Evolutionary conservation across 2,113 vertebrate genomes (phyloP).

Genomic region (Pristiophorus japonicus): DNA sequence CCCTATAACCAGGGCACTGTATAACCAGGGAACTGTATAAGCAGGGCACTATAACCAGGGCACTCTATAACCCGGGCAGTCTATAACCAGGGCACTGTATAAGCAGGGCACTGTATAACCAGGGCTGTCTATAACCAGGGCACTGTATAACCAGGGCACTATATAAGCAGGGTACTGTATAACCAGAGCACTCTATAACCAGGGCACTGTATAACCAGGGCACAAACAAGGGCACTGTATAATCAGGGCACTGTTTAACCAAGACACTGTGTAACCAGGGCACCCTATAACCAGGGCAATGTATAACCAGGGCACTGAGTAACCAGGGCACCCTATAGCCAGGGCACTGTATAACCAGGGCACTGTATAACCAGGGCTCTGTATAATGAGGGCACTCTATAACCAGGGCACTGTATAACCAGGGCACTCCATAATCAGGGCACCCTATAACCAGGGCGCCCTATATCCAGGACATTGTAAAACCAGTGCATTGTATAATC

Average conservation of each 20-base stretch:
- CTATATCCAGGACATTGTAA: too few species aligned
- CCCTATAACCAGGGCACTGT: not conserved
- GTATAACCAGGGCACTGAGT: not conserved
- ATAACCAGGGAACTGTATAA: not conserved
- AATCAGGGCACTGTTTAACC: too few species aligned
- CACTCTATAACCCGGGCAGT: too few species aligned
- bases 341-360: not conserved
- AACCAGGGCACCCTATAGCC: not conserved
- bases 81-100: not conserved
- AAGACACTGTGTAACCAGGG: not conserved
- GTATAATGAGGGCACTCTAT: too few species aligned
- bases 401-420: not conserved
- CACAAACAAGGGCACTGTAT: not conserved
- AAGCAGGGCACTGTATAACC: too few species aligned
- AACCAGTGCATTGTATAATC: not conserved
- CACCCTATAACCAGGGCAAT: too few species aligned
- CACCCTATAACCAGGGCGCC: not conserved
- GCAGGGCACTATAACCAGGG: not conserved
- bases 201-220: not conserved
- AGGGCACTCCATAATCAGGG: too few species aligned
- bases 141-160: not conserved
- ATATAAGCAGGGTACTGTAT: too few species aligned
- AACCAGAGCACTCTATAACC: too few species aligned
- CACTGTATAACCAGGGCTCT: not conserved
- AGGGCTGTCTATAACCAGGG: not conserved